Evolutionary conservation across 2,888 invertebrate genomes (phyloP).

Genomic region (Andrena bicolor): DNA sequence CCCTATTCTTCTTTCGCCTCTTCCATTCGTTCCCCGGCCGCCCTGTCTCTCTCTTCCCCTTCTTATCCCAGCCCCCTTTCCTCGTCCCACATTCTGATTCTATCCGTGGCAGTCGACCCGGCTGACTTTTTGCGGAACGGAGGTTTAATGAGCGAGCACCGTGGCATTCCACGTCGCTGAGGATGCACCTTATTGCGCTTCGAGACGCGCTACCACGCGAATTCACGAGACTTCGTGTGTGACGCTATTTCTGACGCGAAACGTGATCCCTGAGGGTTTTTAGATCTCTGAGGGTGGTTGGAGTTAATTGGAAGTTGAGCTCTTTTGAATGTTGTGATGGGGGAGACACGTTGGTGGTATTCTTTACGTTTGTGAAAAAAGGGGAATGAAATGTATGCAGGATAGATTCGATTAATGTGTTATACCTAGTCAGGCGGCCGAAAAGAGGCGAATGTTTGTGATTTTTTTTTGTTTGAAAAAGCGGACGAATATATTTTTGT

Average conservation of each 20-base stretch:
- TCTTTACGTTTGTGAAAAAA: no score
- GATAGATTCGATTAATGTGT: no score
- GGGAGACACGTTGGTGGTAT: no score
- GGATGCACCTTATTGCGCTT: constrained; percentile 51
- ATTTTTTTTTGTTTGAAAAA: no score
- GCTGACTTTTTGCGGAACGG: constrained; percentile 60
- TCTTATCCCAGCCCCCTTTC: not conserved
- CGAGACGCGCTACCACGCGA: constrained; percentile 40
- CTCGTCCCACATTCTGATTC: constrained; percentile 13
- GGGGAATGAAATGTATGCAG: no score
- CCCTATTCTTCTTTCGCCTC: constrained; percentile 32
- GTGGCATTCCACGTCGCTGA: constrained; percentile 58
- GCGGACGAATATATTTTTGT: no score
- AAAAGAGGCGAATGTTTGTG: no score
- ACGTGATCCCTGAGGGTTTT: constrained; percentile 31
- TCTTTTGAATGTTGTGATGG: no score
- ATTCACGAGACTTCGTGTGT: constrained; percentile 49
- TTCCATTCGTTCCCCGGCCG: constrained; percentile 24
- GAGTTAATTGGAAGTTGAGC: no score
- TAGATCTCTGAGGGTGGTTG: constrained; percentile 46
- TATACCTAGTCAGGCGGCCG: no score
- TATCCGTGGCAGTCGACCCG: constrained; percentile 29
- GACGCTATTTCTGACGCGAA: constrained; percentile 29
- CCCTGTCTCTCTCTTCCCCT: constrained; percentile 15
- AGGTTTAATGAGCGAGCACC: constrained; percentile 62